phyloP scores from a whole-genome alignment of 2,113 vertebrate genomes.

The Halcyon malimbica region DNA sequence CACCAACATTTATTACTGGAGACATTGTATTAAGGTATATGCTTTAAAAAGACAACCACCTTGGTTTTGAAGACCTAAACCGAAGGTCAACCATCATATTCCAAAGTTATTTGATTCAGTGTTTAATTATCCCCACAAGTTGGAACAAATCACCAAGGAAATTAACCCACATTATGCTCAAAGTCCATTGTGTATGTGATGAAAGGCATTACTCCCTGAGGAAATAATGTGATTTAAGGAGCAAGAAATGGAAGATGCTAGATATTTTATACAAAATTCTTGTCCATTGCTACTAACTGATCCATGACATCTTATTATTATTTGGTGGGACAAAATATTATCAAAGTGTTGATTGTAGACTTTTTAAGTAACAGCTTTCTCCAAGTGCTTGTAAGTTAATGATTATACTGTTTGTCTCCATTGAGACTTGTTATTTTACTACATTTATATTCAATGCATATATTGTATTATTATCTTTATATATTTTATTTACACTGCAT shows the following conservation, averaged over 20 bases:
- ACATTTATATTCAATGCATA: not conserved
- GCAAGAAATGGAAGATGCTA: not conserved
- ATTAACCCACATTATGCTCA: not conserved
- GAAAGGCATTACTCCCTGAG: not conserved
- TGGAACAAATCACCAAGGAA: slow-evolving; percentile 23
- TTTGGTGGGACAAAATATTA: not conserved
- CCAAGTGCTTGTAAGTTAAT: not conserved
- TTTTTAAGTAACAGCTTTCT: not conserved
- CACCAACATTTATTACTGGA: not conserved
- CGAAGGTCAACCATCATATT: not conserved
- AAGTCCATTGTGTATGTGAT: not conserved
- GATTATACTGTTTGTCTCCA: not conserved
- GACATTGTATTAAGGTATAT: not conserved
- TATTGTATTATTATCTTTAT: not conserved
- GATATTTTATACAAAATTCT: not conserved
- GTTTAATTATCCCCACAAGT: slow-evolving; percentile 22
- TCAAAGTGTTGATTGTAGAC: not conserved
- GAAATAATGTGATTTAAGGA: not conserved
- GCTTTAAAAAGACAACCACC: not conserved
- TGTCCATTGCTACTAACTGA: not conserved
- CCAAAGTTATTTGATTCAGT: not conserved
- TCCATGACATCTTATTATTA: not conserved
- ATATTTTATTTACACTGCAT: not conserved
- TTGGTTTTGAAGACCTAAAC: not conserved
- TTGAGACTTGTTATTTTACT: not conserved